phyloP scores from a whole-genome alignment of 2,888 invertebrate genomes.

The Dolichopus griseipennis region DNA sequence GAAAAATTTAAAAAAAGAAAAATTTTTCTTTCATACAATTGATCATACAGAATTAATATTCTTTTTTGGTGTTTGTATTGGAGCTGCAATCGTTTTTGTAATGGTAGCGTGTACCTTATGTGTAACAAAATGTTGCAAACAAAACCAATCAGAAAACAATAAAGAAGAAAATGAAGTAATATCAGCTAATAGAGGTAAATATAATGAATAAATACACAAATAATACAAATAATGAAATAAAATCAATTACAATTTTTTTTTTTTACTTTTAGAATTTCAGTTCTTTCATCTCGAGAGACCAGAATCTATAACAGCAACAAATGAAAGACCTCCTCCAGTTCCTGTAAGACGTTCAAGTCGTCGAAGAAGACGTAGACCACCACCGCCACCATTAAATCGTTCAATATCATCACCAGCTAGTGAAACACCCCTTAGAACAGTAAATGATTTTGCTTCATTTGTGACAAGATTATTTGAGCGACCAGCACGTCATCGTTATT shows the following conservation, averaged over 20 bases:
- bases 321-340: slow-evolving; percentile 20
- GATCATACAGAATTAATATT: background rate
- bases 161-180: background rate
- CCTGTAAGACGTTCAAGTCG: slow-evolving; percentile 24
- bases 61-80: background rate
- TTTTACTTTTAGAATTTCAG: background rate
- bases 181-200: background rate
- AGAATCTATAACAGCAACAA: no score
- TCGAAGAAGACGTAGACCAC: slow-evolving; percentile 25
- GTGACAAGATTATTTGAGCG: slow-evolving; percentile 38
- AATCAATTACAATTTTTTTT: background rate
- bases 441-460: slow-evolving; percentile 30
- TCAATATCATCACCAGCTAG: slow-evolving; percentile 18
- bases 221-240: background rate
- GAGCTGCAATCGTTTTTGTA: background rate
- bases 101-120: background rate
- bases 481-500: slow-evolving; percentile 37
- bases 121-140: background rate
- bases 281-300: background rate
- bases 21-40: background rate
- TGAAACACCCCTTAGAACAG: slow-evolving; percentile 13
- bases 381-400: slow-evolving; percentile 18
- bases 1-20: background rate
- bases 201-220: no score
- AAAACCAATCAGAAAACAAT: background rate